These are phyloP conservation scores for Ardeotis arabs DNA, from an alignment of 2,113 vertebrate genomes.

Conservation along the genomic window DNA sequence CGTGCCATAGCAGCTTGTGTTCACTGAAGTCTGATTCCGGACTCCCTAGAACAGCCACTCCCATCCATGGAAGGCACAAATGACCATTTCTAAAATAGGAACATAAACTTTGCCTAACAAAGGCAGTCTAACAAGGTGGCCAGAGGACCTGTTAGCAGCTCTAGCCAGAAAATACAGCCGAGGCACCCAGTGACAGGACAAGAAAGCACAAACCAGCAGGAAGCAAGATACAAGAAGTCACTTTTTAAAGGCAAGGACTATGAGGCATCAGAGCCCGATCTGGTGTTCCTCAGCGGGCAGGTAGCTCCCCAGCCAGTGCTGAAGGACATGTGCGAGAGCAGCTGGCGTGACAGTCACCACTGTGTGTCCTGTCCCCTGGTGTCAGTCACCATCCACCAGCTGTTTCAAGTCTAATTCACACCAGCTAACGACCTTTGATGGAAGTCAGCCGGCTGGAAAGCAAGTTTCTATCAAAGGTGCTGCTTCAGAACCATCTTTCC, in stretches of 20 bases:
- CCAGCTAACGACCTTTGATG: background rate
- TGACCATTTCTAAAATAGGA: background rate
- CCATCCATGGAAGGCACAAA: background rate
- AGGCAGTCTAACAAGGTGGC: background rate
- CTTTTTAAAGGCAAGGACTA: background rate
- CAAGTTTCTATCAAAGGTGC: background rate
- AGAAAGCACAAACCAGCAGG: background rate
- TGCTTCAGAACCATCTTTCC: background rate
- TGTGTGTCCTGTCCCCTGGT: background rate
- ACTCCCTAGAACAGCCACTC: background rate
- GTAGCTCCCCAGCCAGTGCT: background rate
- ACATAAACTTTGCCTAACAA: background rate
- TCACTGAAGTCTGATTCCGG: background rate
- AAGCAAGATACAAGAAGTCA: background rate
- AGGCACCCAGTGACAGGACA: background rate
- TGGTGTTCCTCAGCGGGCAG: background rate
- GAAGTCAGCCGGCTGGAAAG: background rate
- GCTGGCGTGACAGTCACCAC: background rate
- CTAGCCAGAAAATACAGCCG: background rate
- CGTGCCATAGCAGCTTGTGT: background rate
- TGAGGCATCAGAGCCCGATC: fast-evolving
- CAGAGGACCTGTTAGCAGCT: background rate
- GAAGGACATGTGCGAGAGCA: background rate
- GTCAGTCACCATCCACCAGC: constrained; percentile 36
- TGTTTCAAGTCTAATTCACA: constrained; percentile 16